These are phyloP conservation scores for Lypha dubia DNA, from an alignment of 2,888 invertebrate species.

Conservation along the genomic window DNA sequence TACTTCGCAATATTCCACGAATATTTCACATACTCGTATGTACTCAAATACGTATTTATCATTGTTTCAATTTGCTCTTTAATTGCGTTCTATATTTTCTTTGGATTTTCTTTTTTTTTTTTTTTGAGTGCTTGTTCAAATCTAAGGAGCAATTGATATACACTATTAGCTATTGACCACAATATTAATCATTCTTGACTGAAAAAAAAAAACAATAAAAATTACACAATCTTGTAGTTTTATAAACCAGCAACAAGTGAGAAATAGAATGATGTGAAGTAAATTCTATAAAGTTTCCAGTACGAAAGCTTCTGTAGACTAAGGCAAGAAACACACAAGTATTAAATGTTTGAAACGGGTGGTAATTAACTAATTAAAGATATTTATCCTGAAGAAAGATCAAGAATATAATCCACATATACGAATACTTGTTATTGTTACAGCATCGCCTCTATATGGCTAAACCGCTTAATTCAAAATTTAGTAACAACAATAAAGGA, in stretches of 20 bases:
- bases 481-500: too few species aligned
- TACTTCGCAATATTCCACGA: not conserved
- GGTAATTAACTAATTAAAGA: not conserved
- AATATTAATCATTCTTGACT: constrained; percentile 20
- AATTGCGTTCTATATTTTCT: not conserved
- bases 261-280: constrained; percentile 1
- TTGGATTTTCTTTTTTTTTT: not conserved
- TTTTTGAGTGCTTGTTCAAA: not conserved
- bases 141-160: not conserved
- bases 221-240: not conserved
- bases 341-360: not conserved
- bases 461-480: too few species aligned
- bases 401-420: too few species aligned
- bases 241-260: constrained; percentile 7
- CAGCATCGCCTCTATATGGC: too few species aligned
- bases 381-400: too few species aligned
- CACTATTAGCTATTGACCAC: constrained; percentile 25
- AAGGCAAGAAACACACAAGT: not conserved
- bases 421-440: too few species aligned
- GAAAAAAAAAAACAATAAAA: not conserved
- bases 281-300: too few species aligned
- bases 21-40: not conserved
- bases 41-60: not conserved
- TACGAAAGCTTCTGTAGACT: not conserved
- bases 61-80: not conserved